Evolutionary conservation across 2,888 invertebrate genomes (phyloP), one percentile per base, ranked within the genome.

Genomic region (Odontothrips loti): DNA sequence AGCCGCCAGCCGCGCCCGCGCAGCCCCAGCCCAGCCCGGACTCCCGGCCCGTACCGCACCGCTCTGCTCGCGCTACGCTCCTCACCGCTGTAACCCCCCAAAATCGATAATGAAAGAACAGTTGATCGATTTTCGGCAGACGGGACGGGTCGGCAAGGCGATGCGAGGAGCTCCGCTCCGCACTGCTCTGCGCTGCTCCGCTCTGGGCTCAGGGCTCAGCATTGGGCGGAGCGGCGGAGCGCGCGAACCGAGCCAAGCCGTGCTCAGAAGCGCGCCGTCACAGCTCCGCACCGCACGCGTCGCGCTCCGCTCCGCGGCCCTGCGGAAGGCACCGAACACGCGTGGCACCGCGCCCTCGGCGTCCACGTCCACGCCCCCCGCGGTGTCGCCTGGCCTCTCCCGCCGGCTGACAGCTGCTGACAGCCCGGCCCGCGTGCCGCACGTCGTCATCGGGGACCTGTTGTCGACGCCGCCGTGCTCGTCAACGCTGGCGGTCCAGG

Each of bases 121-220:
- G 68, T 75, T 75, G 68, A 75, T 75, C 68, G 68, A 75, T 75
- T 75, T 75, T 75, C 68, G 68, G 68, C 27, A 75, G 68, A 75
- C 68, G 68, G 68, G 68, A 75, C 68, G 68, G 68, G 23, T 4
- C 68, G 68, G 68, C 58, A 20, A 20, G 58, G 20, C 58, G 58
- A 58, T 4, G 58, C 58, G 58, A 58, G 58, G 58, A 58, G 58
- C 15, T 17, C 17, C 20, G 58, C 58, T 20, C 58, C 17, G 58
- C 58, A 15, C 11, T 0, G 58, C 58, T 17, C 58, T 6, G 58
- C 58, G 58, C 58, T 20, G 58, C 58, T 17, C 58, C 17, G 58
- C 58, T 11, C 58, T 20, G 34, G 34, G 34, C n/a, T n/a, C 34
- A 43, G 34, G 34, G 34, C 34, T 43, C 34, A 43, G 34, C 34